Evolutionary conservation across 1,140 invertebrate species (phyloP), one percentile per base, ranked within the genome.

Genomic region (Zaprionus ghesquierei): DNA sequence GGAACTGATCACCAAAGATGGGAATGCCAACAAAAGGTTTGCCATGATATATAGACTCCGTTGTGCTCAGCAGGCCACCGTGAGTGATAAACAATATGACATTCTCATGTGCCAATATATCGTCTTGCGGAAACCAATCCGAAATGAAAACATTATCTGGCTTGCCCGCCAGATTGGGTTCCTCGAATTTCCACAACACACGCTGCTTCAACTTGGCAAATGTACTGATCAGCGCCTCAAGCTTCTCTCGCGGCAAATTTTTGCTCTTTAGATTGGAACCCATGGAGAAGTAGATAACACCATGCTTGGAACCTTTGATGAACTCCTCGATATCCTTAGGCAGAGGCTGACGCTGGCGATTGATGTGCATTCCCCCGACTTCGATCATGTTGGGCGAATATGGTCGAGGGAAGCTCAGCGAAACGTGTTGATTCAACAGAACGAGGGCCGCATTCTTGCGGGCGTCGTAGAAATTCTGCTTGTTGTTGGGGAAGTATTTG

Each of bases 41-140:
- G 78, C 94, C 94, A 75, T 95, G 94, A 87, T 95, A 94, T 12
- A 96, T 91, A 1, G 95, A 94, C 89, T 97, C 96, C 58, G 95
- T 94, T n/a, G 95, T 93, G 61, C 95, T 95, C 25, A 95, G 92
- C 29, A 95, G 81, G 18, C 96, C 96, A 13, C 95, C 95, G 75
- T 96, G 95, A 1, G 95, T 95, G 18, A 97, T 94, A 74, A 97
- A 96, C 0, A 93, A 92, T 75, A 94, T 94, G 1, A 95, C 92
- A 75, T 96, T 96, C 1, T 93, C 93, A 92, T 96, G 95, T 22
- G 94, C 95, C 68, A 96, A 89, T 73, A 96, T 93, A 75, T 95
- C 95, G 58, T 94, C 94, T 84, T 97, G 95, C 0, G 95, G 95
- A 10, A 96, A 89, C 96, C 96, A 96, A 63, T 94, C 94, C 35